These are phyloP conservation scores for Elephas maximus DNA, from an alignment of 2,113 vertebrate species.

Conservation along the genomic window DNA sequence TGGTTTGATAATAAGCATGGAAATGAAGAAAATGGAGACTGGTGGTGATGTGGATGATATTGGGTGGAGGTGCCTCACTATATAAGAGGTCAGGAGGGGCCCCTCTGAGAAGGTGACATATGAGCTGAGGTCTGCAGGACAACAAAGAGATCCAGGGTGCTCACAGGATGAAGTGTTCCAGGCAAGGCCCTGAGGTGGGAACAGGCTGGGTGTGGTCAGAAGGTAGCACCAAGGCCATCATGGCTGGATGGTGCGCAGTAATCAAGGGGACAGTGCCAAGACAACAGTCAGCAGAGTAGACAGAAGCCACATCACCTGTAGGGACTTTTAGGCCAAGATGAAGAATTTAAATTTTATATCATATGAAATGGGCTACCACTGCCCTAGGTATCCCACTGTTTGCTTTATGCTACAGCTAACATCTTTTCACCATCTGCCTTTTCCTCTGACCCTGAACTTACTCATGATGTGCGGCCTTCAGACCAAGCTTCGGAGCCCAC, in stretches of 20 bases:
- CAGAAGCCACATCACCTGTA: accelerated
- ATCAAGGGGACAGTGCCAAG: no score
- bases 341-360: background rate
- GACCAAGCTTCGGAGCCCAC: background rate
- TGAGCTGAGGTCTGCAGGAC: background rate
- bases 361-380: background rate
- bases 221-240: background rate
- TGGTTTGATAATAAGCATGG: background rate
- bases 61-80: background rate
- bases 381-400: background rate
- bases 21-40: background rate
- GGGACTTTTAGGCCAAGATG: background rate
- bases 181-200: background rate
- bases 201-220: background rate
- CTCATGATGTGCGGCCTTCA: background rate
- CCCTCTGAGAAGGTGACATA: background rate
- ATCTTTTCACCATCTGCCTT: background rate
- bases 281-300: accelerated
- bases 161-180: background rate
- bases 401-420: background rate
- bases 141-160: background rate
- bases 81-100: background rate
- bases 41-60: background rate
- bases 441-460: no score
- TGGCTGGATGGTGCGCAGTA: background rate